A percentile compares a stretch with the other conserved stretches of the same genome.
Conservation (phyloP, 2,888 invertebrate species). For the Ichneumoninae sp. region DNA sequence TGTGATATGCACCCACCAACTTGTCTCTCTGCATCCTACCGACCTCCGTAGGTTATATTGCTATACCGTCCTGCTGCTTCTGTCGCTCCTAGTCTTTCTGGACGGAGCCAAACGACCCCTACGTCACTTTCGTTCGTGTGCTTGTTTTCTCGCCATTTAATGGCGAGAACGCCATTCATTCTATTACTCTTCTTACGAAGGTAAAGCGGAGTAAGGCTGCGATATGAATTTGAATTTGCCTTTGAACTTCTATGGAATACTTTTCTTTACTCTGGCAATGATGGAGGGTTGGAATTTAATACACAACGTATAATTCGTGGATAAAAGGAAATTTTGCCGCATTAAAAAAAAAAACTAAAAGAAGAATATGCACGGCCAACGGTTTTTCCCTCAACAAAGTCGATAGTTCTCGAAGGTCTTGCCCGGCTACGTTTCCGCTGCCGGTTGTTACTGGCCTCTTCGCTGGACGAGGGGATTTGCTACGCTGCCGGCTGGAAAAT, state of each 20-base stretch:
- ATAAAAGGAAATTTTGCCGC: neutral
- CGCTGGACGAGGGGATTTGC: conserved; percentile 67
- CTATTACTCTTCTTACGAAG: too few species aligned
- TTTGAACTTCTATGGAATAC: neutral
- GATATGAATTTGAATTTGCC: neutral
- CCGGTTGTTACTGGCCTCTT: neutral
- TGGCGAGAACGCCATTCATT: too few species aligned
- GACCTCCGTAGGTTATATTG: conserved; percentile 18
- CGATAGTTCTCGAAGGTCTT: conserved; percentile 44
- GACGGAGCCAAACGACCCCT: conserved; percentile 38
- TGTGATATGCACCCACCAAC: conserved; percentile 71
- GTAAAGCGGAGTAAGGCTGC: neutral
- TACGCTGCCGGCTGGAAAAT: conserved; percentile 68
- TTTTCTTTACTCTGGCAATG: neutral
- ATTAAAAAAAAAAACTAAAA: neutral
- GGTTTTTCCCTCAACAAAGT: conserved; percentile 41
- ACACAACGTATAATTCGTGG: conserved; percentile 10
- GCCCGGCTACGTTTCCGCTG: neutral
- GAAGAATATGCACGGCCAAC: conserved; percentile 17
- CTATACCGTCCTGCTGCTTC: conserved; percentile 2
- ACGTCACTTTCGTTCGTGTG: conserved; percentile 25
- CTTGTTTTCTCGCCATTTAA: neutral
- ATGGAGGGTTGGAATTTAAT: conserved; percentile 32
- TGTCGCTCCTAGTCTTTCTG: conserved; percentile 19
- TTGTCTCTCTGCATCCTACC: conserved; percentile 43